Evolutionary conservation across 2,797 vertebrate genomes (phyloP).

Genomic region (Scleropages formosus): DNA sequence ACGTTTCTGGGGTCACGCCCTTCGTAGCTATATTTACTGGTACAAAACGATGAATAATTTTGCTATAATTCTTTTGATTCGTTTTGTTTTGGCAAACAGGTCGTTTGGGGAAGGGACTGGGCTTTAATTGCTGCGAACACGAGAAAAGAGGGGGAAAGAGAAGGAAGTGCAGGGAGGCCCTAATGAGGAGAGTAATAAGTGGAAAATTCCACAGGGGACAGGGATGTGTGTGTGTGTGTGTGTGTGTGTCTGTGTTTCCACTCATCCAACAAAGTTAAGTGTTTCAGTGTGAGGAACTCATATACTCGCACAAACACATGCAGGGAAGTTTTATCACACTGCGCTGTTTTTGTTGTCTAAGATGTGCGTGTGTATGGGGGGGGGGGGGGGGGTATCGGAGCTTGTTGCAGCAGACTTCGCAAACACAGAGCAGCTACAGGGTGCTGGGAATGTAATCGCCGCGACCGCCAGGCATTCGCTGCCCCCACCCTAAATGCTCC

Average conservation of each 20-base stretch:
- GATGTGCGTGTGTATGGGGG: not conserved
- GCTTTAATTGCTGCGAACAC: too few relatives aligned
- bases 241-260: not conserved
- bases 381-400: not conserved
- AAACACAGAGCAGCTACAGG: conserved; percentile 20
- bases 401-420: not conserved
- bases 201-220: not conserved
- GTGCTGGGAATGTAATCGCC: conserved; percentile 42
- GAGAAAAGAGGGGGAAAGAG: not conserved
- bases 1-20: too few relatives aligned
- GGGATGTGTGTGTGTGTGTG: too few relatives aligned
- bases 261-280: not conserved
- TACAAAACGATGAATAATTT: too few relatives aligned
- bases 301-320: not conserved
- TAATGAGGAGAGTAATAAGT: not conserved
- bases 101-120: too few relatives aligned
- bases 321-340: too few relatives aligned
- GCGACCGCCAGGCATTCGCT: conserved; percentile 46
- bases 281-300: not conserved
- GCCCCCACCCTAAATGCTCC: conserved; percentile 30
- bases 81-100: too few relatives aligned
- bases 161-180: not conserved
- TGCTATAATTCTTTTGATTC: too few relatives aligned
- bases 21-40: too few relatives aligned
- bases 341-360: conserved; percentile 5